Evolutionary conservation across 2,888 invertebrate species (phyloP).

Genomic region (Tolmerus cingulatus): DNA sequence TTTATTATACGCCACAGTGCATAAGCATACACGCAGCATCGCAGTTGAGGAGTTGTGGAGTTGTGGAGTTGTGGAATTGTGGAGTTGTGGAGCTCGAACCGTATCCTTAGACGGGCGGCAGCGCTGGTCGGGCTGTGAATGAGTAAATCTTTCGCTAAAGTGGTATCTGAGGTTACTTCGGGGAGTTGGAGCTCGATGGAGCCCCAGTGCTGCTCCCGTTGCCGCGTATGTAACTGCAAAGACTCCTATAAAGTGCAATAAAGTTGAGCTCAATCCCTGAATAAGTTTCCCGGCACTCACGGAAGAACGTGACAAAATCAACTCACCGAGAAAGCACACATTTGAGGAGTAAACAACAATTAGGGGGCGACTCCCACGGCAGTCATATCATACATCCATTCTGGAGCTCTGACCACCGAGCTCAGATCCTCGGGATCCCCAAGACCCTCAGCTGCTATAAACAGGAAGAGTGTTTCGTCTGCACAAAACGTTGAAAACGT

Average conservation of each 20-base stretch:
- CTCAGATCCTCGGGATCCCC: background rate
- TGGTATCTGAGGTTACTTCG: background rate
- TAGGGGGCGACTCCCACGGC: constrained; percentile 10
- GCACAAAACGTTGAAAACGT: constrained; percentile 18
- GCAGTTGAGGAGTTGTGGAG: background rate
- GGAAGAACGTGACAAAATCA: constrained; percentile 43
- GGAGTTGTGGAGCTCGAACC: background rate
- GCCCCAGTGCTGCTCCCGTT: background rate
- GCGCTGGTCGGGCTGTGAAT: background rate
- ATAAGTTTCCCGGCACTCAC: constrained; percentile 11
- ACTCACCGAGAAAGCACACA: constrained; percentile 42
- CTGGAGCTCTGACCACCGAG: background rate
- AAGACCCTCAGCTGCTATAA: constrained; percentile 16
- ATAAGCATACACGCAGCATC: constrained; percentile 18
- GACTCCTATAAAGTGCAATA: constrained; percentile 17
- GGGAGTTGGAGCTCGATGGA: background rate
- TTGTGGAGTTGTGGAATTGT: background rate
- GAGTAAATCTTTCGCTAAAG: background rate
- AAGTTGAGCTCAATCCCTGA: constrained; percentile 13
- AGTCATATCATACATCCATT: background rate
- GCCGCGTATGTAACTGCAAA: background rate
- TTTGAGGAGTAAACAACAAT: constrained; percentile 44
- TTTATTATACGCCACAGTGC: constrained; percentile 14
- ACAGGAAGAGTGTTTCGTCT: constrained; percentile 3
- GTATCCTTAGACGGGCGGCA: background rate